Base-by-base conservation (phyloP, 2,797 vertebrate genomes). In the Knipowitschia caucasica region DNA sequence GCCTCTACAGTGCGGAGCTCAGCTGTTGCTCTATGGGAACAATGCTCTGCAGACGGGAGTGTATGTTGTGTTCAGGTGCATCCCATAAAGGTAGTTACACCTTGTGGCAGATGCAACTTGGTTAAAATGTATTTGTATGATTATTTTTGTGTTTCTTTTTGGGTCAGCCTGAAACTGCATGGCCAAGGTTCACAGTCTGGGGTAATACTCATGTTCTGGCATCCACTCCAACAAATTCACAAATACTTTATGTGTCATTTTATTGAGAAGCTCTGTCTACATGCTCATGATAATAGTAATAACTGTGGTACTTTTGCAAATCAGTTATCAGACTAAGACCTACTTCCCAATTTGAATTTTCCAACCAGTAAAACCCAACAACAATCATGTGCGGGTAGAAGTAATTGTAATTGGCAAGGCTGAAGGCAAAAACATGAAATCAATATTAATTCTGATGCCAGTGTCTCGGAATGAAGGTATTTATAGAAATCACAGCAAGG, bases 1-100 rank as follows among this genome's bases (percentile, higher is more conserved):
- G 17, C 73, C 75, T 81, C 71, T 67, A 60, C 72, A 73, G 71
- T 62, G 61, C 73, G 64, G 52, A 55, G 60, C 66, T 85, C 78
- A 78, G 74, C 80, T 86, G 83, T 85, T 49, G 17, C 62, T 69
- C 74, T 72, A 58, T 72, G 67, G 61, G 46, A 53, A 47, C 40
- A n/a, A 36, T n/a, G 34, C 29, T 56, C 20, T 47, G 51, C 36
- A 25, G 15, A 18, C 50, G 18, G 10, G 40, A 34, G 18, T 35
- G 40, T 34, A 34, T 21, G 9, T 17, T 58, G 49, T 64, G 36
- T 60, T 47, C 63, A 67, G 66, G 63, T 75, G 55, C 42, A 38
- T 56, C 30, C 30, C 30, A 33, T 33, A 33, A 33, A 7, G 35
- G 35, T 17, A 12, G 34, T 17, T 6, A 18, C 15, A 15, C 35